phyloP scores from a whole-genome alignment of 2,113 vertebrate species.

The Melanostigma gelatinosum region DNA sequence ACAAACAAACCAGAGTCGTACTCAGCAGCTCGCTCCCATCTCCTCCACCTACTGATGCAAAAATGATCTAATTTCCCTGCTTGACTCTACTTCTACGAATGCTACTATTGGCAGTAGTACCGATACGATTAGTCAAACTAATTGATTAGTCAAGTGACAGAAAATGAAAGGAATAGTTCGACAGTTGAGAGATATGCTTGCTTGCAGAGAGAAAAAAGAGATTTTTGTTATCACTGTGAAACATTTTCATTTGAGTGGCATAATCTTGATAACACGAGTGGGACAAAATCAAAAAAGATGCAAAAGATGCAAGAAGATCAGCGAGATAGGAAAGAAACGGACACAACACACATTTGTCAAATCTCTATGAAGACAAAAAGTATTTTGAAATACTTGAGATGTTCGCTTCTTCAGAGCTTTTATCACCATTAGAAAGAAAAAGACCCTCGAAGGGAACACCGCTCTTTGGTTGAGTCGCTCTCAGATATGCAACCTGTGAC shows the following conservation, averaged over 20 bases:
- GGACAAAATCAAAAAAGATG: neutral
- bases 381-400: neutral
- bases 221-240: neutral
- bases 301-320: neutral
- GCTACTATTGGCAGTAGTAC: neutral
- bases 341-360: neutral
- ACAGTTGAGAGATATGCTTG: neutral
- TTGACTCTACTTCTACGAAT: neutral
- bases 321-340: neutral
- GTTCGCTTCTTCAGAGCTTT: neutral
- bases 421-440: neutral
- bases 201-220: neutral
- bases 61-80: neutral
- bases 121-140: neutral
- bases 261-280: neutral
- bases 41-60: neutral
- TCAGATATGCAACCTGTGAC: neutral
- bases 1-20: slow-evolving; percentile 21
- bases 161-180: neutral
- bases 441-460: neutral
- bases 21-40: neutral
- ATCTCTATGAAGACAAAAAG: too few species aligned
- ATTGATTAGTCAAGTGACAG: neutral
- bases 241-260: neutral
- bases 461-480: neutral